Evolutionary conservation across 2,797 vertebrate genomes (phyloP), one percentile per base, ranked within the genome.

Genomic region (Poeciliopsis presidionis): DNA sequence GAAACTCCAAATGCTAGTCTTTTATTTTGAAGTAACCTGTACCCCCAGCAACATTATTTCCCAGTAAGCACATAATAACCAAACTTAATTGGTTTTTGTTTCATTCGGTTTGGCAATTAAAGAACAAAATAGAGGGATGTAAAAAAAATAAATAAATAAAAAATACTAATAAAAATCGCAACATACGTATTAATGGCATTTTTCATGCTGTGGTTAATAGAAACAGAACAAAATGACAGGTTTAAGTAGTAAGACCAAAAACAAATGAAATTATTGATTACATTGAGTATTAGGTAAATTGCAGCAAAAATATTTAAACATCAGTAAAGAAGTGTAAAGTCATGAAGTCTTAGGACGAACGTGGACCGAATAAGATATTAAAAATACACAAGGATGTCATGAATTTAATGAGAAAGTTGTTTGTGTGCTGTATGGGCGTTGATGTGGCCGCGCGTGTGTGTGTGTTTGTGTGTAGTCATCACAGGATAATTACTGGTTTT

Each of bases 401-500:
- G 8, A 22, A 25, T 69, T 22, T 69, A n/a, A 87, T 46, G 51
- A 76, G 55, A 33, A 65, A 41, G 57, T 9, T 71, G 65, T 73
- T 70, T 75, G 5, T 79, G 63, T 30, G 28, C 25, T 55, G 11
- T 55, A 0, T 71, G 16, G 59, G 43, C 69, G 57, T 67, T 13
- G 46, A 13, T 18, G 33, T 5, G 36, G 36, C 5, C 36, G 36
- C 0, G 36, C 4, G 25, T 12, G 28, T 30, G 11, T 12, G 6
- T 77, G 73, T 75, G 77, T 74, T 72, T 71, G 25, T 28, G 77
- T 71, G 74, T 70, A 73, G 89, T 84, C 71, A 81, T 88, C 81
- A 76, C 7, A 3, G 74, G 84, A 83, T 86, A 90, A 89, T 88
- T 84, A 87, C 57, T 43, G 71, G 43, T 83, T 81, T 79, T 79